Evolutionary conservation across 2,797 vertebrate genomes (phyloP), one percentile per base, ranked within the genome.

Genomic region (Cichlasoma orientale): DNA sequence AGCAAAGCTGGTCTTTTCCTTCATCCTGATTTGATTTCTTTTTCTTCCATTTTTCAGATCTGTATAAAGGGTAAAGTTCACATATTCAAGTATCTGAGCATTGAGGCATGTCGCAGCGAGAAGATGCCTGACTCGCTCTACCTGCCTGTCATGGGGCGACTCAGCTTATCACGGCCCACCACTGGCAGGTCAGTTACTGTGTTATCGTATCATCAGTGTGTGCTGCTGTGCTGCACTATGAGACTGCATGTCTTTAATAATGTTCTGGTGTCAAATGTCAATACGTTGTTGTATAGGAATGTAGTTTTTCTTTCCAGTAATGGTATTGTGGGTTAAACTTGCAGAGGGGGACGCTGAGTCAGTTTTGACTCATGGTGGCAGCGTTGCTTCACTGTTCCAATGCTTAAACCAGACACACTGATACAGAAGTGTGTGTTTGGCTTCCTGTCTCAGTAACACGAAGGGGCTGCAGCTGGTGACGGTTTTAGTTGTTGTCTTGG

Each of bases 11-110:
- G 41, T 29, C 10, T 23, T 36, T 56, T 47, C 1, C 7, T 54
- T 50, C 8, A 4, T 54, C 16, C 11, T 29, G 1, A 71, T 38
- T 3, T 8, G 1, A 54, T 23, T 52, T 16, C 56, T 5, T 59
- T 6, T 61, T 31, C n/a, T 75, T 14, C 9, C 3, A 33, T 13
- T 3, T 18, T 80, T 38, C 91, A 99, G 98, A 98, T 99, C 90
- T 99, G 98, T 85, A 97, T 97, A 41, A 98, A 98, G 89, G 98
- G 98, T 2, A 98, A 96, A 93, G 96, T 98, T 79, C 98, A 99
- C 94, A 98, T 99, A 92, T 98, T 99, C 91, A 99, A 99, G 90
- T 99, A 98, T 57, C 95, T 99, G 92, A 95, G 94, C 84, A 96
- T 98, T 44, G 97, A 99, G 84, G 97, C 97, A 0, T 99, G 98